Percentiles rank a stretch among this genome's conserved stretches.
phyloP scores from a whole-genome alignment of 2,888 invertebrate genomes.

The Drosophila imparisetae region DNA sequence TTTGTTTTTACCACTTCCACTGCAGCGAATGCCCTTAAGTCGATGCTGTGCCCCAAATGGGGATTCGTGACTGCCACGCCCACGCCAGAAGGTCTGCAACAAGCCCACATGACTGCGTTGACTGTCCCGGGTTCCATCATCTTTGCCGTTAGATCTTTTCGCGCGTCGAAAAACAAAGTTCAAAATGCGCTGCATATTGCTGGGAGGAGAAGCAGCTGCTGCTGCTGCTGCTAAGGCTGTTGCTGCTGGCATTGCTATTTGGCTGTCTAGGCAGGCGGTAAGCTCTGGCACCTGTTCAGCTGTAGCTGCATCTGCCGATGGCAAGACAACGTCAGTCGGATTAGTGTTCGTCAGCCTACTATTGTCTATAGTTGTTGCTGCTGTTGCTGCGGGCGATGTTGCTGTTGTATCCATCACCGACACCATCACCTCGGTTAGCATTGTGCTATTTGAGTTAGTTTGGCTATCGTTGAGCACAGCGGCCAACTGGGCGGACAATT shows the following conservation, averaged over 20 bases:
- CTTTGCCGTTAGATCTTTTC: slow-evolving; percentile 36
- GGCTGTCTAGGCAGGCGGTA: slow-evolving; percentile 28
- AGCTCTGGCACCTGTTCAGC: slow-evolving; percentile 30
- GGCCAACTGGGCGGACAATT: slow-evolving; percentile 68
- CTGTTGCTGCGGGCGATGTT: slow-evolving; percentile 1
- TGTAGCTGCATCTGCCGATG: slow-evolving; percentile 55
- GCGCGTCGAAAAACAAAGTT: slow-evolving; percentile 74
- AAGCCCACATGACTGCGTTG: slow-evolving; percentile 83
- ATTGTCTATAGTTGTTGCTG: slow-evolving; percentile 14
- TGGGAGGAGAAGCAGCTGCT: slow-evolving; percentile 4
- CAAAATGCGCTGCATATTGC: slow-evolving; percentile 62
- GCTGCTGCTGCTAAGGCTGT: slow-evolving; percentile 2
- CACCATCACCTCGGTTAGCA: slow-evolving; percentile 64
- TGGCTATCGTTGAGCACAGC: slow-evolving; percentile 62
- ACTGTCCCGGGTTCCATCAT: slow-evolving; percentile 80
- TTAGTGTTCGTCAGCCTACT: slow-evolving; percentile 33
- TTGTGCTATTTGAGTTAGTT: slow-evolving; percentile 64
- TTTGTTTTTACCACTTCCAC: slow-evolving; percentile 82
- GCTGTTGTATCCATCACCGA: slow-evolving; percentile 33
- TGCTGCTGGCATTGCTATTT: slow-evolving; percentile 17
- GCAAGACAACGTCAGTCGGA: slow-evolving; percentile 54
- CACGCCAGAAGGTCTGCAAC: slow-evolving; percentile 78
- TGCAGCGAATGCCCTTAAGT: slow-evolving; percentile 83
- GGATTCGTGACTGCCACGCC: slow-evolving; percentile 56
- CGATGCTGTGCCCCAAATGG: slow-evolving; percentile 81